Evolutionary conservation across 2,797 vertebrate species (phyloP), one percentile per base, ranked within the genome.

Genomic region (Australoheros facetus): DNA sequence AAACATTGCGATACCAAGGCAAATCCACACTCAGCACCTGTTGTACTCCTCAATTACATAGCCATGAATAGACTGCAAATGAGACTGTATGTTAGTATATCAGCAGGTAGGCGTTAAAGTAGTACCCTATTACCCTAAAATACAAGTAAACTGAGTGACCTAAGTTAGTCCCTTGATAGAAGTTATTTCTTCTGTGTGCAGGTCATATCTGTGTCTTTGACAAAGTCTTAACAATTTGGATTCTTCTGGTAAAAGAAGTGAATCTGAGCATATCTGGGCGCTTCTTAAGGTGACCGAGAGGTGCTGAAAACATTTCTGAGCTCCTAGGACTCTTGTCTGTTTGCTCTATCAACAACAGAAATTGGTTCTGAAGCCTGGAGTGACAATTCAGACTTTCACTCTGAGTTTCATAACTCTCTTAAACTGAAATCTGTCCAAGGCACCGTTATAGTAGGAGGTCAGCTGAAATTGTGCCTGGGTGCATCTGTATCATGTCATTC

Each of bases 361-460:
- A 87, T 70, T 73, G 77, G 32, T 79, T 80, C 51, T 80, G 74
- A 84, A 86, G 82, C 34, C 48, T 83, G 23, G 77, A 85, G 62
- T 79, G 57, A 76, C 17, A 60, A 58, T 75, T 80, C 73, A 56
- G 71, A 82, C 34, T 26, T 48, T 78, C 34, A 55, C 32, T 75
- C 70, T 1, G 4, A 21, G 0, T 81, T 77, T 71, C n/a, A 71
- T 11, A 70, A 45, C 54, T 71, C 23, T 82, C 69, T 30, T 12
- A 56, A 79, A 55, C 28, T 23, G 57, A 69, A 70, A 75, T 21
- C 39, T 71, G 75, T 72, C 9, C 54, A 32, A 32, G 56, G 48
- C 32, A 1, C 51, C 14, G 17, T 73, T 56, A 32, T 14, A 58
- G 77, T 19, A 74, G 75, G 81, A 56, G 82, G 64, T 77, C 60